Evolutionary conservation across 1,140 invertebrate genomes (phyloP), one percentile per base, ranked within the genome.

Genomic region (Chionoecetes opilio): DNA sequence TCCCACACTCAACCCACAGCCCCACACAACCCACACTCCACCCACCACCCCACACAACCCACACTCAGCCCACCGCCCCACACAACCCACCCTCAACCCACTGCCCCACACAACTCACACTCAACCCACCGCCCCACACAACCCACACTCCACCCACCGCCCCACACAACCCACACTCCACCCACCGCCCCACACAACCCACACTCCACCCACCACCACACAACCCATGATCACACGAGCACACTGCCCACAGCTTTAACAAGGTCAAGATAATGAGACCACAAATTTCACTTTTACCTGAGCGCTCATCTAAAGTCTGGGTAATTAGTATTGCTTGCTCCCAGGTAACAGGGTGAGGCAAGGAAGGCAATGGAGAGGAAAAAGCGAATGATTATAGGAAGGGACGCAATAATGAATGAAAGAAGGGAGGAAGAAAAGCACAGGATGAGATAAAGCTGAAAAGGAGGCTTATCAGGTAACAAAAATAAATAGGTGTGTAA

Each of bases 281-380:
- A 75, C 63, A n/a, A 75, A 75, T 75, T n/a, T 75, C 63, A 75
- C 63, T 26, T 75, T 75, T 75, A 75, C 63, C 63, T 75, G 63
- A 75, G 63, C 63, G 63, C 63, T 75, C 21, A 26, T 26, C 63
- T 26, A n/a, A 75, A 75, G 63, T 75, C 63, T n/a, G 63, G 63
- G 63, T 75, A 75, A 75, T 75, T 75, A 75, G 63, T 75, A n/a
- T 75, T 17, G 63, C 63, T 75, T 75, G 63, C 63, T 75, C 63
- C 63, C 63, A 75, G 63, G 63, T n/a, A 75, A n/a, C 6, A 26
- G 37, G 29, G 90, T 6, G 29, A 75, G 14, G 32, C 2, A 17
- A 75, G 2, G 63, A 5, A 75, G 63, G 63, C 21, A 75, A 75
- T 17, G 2, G 29, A 91, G 46, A 32, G 35, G 29, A 34, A 38